Percentiles rank a stretch among this genome's conserved stretches.
These are phyloP conservation scores for Drosophila virilis DNA, from an alignment of 1,140 invertebrate genomes.

Conservation along the genomic window DNA sequence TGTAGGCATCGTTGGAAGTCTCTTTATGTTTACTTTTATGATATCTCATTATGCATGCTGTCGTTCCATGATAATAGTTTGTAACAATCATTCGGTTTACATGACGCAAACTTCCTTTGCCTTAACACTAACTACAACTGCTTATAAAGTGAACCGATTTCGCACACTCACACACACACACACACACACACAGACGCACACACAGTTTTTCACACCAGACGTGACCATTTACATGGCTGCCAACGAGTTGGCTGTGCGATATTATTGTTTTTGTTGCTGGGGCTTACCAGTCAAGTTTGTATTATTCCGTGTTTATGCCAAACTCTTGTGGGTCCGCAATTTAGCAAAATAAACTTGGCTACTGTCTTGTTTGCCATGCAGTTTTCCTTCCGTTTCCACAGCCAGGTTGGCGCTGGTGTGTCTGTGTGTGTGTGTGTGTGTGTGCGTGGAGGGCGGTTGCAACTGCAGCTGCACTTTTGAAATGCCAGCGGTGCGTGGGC, in stretches of 20 bases:
- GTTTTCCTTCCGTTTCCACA: slow-evolving; percentile 14
- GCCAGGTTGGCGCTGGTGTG: slow-evolving; percentile 2
- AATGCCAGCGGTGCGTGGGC: slow-evolving; percentile 67
- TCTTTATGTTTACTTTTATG: slow-evolving; percentile 1
- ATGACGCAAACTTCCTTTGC: slow-evolving; percentile 13
- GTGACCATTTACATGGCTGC: slow-evolving; percentile 63
- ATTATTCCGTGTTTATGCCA: slow-evolving; percentile 45
- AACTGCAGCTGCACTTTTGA: slow-evolving; percentile 55
- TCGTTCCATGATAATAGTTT: slow-evolving; percentile 1
- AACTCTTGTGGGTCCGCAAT: background rate
- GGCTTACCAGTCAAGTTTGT: slow-evolving; percentile 41
- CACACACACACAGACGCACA: slow-evolving; percentile 9
- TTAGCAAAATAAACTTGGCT: slow-evolving; percentile 21
- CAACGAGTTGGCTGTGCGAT: slow-evolving; percentile 5
- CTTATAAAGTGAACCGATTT: slow-evolving; percentile 41
- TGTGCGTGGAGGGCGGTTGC: background rate
- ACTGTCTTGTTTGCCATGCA: slow-evolving; percentile 23
- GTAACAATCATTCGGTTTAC: background rate
- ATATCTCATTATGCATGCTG: slow-evolving; percentile 9
- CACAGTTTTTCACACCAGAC: slow-evolving; percentile 43
- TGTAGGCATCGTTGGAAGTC: background rate
- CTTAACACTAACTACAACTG: slow-evolving; percentile 14
- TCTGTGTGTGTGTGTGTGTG: background rate
- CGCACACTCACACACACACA: slow-evolving; percentile 6
- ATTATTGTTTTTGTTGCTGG: slow-evolving; percentile 30